Base-by-base conservation (phyloP, 2,888 invertebrate species). In the Nineta flava region DNA sequence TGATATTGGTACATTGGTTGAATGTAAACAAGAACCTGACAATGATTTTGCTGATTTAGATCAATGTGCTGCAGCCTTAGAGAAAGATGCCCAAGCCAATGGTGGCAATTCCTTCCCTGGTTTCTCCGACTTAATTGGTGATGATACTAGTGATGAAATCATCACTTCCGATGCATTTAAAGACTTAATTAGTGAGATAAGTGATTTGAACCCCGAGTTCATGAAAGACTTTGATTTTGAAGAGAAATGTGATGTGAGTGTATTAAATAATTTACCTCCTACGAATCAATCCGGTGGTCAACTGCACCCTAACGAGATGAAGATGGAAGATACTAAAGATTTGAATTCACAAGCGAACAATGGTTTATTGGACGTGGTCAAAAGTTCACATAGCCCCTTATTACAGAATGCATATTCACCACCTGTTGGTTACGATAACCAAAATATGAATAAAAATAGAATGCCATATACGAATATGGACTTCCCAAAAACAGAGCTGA, bases 11-110 rank as follows among this genome's bases (percentile, higher is more conserved):
- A 77, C 75, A 55, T 63, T 85, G 59, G 83, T 90, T 16, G 88
- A 90, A 65, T 87, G 90, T 67, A 72, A 72, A 54, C 66, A 68
- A 55, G 75, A 76, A 58, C 87, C 87, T 12, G 86, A 87, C 63
- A 83, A 83, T 61, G 88, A 87, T 61, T 90, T 87, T 63, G 83
- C 85, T n/a, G 88, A 88, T 55, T 68, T 90, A 56, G 85, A 85
- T 58, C 82, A 84, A 61, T 86, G 86, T 67, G 87, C 87, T 9
- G 86, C 84, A 7, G 87, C 88, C 1, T 70, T 91, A 52, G 91
- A 90, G 59, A 85, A 90, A 58, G 91, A 90, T 62, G 83, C 78
- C 3, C 83, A 81, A 3, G 76, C 76, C 10, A 79, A 78, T 61
- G 79, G 79, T 6, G 79, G 79, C 9, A 75, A 79, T 46, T 80